These are phyloP conservation scores for Danio kyathit DNA, from an alignment of 2,797 vertebrate species.

Conservation along the genomic window DNA sequence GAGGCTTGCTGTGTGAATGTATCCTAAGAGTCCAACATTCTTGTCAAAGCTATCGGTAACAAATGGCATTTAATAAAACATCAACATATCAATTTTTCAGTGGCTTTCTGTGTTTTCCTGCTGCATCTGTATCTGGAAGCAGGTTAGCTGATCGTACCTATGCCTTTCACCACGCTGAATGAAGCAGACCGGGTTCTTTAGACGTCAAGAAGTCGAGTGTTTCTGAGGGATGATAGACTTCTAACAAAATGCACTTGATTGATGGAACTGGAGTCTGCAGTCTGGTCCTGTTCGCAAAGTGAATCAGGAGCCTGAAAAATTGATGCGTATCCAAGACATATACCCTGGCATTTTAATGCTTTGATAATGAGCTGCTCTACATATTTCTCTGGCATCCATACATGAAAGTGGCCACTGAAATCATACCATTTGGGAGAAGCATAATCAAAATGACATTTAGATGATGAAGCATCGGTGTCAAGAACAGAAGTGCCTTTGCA, in stretches of 20 bases:
- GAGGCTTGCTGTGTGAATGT: too few relatives aligned
- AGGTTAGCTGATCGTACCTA: constrained; percentile 25
- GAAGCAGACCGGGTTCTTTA: constrained; percentile 34
- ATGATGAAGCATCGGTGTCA: constrained; percentile 53
- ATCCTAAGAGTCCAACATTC: constrained; percentile 56
- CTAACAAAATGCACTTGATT: constrained; percentile 46
- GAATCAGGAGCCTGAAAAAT: constrained; percentile 52
- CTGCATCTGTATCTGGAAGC: constrained; percentile 63
- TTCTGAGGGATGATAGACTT: constrained; percentile 42
- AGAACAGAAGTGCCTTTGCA: constrained; percentile 59
- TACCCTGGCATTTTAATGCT: constrained; percentile 56
- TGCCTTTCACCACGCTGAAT: constrained; percentile 35
- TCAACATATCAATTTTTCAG: constrained; percentile 74
- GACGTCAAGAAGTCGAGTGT: constrained; percentile 43
- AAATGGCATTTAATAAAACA: constrained; percentile 77
- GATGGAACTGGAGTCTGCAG: constrained; percentile 41
- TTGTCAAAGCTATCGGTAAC: constrained; percentile 76
- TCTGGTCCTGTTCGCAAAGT: constrained; percentile 40
- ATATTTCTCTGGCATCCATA: constrained; percentile 63
- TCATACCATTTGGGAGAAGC: constrained; percentile 63
- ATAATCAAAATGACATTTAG: constrained; percentile 63
- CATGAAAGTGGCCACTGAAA: constrained; percentile 63
- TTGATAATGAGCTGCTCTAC: constrained; percentile 60
- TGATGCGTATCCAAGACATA: constrained; percentile 45
- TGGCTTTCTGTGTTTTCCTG: constrained; percentile 69